Conservation (phyloP, 2,113 vertebrate genomes). For the Cichladusa arquata region DNA sequence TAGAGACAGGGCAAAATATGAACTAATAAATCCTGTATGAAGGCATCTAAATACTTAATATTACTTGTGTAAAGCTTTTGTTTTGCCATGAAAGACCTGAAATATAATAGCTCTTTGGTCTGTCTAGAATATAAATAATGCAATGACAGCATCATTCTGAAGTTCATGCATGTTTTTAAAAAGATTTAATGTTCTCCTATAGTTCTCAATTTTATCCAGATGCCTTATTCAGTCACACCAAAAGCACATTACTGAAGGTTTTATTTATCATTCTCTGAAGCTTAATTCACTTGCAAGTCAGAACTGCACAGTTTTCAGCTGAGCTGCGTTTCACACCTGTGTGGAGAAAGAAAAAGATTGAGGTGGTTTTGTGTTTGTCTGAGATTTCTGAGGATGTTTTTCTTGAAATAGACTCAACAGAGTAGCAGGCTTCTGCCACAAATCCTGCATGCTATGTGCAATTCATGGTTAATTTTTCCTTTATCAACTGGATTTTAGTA, state of each 20-base stretch:
- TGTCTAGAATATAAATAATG: constrained; percentile 10
- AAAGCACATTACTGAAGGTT: background rate
- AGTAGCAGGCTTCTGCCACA: background rate
- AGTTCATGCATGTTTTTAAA: constrained; percentile 26
- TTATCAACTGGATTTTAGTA: background rate
- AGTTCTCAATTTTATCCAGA: constrained; percentile 23
- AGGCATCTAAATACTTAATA: constrained; percentile 46
- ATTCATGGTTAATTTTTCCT: background rate
- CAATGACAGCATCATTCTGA: constrained; percentile 30
- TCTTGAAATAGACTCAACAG: background rate
- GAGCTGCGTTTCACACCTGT: background rate
- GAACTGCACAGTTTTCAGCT: background rate
- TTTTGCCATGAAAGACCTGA: constrained; percentile 24
- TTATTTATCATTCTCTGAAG: constrained; percentile 12
- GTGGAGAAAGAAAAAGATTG: background rate
- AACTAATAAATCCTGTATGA: constrained; percentile 29
- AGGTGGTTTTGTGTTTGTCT: background rate
- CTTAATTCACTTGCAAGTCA: background rate
- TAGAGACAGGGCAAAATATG: background rate
- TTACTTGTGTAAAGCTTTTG: constrained; percentile 9
- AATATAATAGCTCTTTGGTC: constrained; percentile 2
- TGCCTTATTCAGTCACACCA: background rate
- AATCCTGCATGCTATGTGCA: background rate
- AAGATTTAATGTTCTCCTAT: constrained; percentile 1
- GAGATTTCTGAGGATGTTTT: background rate